phyloP scores from a whole-genome alignment of 2,113 vertebrate species.

The Eptesicus fuscus region DNA sequence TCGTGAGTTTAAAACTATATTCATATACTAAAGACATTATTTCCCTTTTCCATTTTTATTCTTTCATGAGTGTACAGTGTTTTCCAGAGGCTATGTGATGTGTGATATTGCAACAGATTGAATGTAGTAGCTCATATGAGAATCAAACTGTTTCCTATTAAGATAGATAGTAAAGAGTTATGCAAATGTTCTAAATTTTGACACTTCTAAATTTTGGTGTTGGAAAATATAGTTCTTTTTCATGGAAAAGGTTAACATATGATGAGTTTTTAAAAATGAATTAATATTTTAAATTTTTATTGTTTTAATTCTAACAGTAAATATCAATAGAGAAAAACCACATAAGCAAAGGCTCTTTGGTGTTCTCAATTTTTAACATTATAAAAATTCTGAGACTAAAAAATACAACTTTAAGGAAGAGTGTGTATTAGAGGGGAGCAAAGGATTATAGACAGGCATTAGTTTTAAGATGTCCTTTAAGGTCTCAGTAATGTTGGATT shows the following conservation, averaged over 20 bases:
- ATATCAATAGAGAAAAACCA: neutral
- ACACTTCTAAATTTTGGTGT: neutral
- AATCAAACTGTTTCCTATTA: neutral
- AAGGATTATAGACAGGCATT: neutral
- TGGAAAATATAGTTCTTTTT: conserved; percentile 20
- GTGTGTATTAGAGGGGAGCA: neutral
- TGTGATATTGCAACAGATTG: neutral
- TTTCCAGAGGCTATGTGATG: neutral
- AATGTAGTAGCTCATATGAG: neutral
- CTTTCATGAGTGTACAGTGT: neutral
- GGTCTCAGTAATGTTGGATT: conserved; percentile 34
- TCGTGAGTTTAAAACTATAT: conserved; percentile 21
- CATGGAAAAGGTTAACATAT: neutral
- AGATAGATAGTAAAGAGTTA: neutral
- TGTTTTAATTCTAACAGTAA: conserved; percentile 23
- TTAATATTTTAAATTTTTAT: neutral
- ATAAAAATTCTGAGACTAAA: neutral
- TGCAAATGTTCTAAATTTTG: neutral
- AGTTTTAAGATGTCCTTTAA: neutral
- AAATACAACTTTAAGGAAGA: neutral
- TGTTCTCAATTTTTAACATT: neutral
- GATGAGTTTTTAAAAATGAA: conserved; percentile 8
- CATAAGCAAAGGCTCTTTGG: neutral
- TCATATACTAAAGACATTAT: neutral
- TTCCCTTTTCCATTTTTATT: conserved; percentile 32